These are phyloP conservation scores for Hoplodrina blanda DNA, from an alignment of 2,888 invertebrate species.

Conservation along the genomic window DNA sequence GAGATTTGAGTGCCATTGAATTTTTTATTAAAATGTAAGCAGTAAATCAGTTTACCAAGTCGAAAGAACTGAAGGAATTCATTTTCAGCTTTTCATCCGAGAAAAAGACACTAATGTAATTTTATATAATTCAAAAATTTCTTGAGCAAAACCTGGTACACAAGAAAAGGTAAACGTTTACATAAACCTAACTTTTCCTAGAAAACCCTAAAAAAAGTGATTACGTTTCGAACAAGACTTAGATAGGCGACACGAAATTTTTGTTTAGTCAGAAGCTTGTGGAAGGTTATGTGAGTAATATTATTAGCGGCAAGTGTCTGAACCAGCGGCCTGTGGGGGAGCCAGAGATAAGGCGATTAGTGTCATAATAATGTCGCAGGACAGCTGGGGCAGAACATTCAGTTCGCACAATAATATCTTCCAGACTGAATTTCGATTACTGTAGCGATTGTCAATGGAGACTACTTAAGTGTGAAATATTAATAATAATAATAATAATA, in stretches of 20 bases:
- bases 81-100: neutral
- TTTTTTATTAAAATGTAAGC: neutral
- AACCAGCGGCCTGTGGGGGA: conserved; percentile 42
- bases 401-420: neutral
- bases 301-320: conserved; percentile 61
- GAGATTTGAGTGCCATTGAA: neutral
- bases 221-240: conserved; percentile 19
- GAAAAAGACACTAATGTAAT: neutral
- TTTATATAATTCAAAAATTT: neutral
- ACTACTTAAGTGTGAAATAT: too few species aligned
- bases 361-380: conserved; percentile 50
- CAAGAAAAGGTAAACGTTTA: neutral
- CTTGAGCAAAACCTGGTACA: neutral
- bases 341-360: conserved; percentile 65
- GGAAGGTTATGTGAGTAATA: conserved; percentile 56
- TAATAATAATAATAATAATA: too few species aligned
- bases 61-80: neutral
- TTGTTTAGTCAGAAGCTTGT: conserved; percentile 43
- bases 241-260: conserved; percentile 38
- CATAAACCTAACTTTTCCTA: neutral
- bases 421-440: too few species aligned
- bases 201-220: conserved; percentile 18
- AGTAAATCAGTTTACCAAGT: neutral
- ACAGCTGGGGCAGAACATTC: conserved; percentile 15
- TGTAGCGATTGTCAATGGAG: too few species aligned